A percentile compares a stretch with the other conserved stretches of the same genome.
phyloP scores from a whole-genome alignment of 1,140 invertebrate species.

The Paraescarpia echinospica region DNA sequence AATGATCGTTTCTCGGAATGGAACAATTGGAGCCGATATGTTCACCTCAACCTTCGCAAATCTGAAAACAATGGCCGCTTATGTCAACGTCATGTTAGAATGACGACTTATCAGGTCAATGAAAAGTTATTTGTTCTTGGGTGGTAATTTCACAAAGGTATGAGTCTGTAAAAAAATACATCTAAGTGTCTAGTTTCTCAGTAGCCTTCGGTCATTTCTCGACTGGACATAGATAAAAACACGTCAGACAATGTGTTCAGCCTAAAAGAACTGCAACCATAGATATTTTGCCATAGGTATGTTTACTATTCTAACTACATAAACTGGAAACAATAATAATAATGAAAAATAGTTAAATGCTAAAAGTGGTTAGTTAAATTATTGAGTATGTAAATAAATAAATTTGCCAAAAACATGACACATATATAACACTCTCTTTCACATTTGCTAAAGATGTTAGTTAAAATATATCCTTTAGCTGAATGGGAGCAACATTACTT shows the following conservation, averaged over 20 bases:
- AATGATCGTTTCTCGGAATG: constrained; percentile 89
- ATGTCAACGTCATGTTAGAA: neutral
- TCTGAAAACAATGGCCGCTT: constrained; percentile 13
- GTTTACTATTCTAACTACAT: neutral
- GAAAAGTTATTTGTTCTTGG: no score
- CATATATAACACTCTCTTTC: neutral
- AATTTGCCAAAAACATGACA: no score
- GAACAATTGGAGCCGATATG: constrained; percentile 90
- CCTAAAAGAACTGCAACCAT: neutral
- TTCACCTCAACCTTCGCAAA: constrained; percentile 69
- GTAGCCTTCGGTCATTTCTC: no score
- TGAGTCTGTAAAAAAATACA: no score
- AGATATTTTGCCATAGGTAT: neutral
- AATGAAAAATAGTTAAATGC: no score
- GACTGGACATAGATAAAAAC: no score
- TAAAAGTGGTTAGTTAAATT: no score
- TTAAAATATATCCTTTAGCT: neutral
- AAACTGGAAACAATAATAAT: neutral
- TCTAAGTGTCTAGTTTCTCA: no score
- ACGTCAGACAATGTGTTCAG: no score
- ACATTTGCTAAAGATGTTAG: neutral
- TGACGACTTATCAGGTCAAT: neutral
- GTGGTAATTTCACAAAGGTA: no score
- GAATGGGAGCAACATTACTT: neutral
- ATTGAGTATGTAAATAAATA: no score